Conservation (phyloP, 2,113 vertebrate species). For the Alethe diademata region DNA sequence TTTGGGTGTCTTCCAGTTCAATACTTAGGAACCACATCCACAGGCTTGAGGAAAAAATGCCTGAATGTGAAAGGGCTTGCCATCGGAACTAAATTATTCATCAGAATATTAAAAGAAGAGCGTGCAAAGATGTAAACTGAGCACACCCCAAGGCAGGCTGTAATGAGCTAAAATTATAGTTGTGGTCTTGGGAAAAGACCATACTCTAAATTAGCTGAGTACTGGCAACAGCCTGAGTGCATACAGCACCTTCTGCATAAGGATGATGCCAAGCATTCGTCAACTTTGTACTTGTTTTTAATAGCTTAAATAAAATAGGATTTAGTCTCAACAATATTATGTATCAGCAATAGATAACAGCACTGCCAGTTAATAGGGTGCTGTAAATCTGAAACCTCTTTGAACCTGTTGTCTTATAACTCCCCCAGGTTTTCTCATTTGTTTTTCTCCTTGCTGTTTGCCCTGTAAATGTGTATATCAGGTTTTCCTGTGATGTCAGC, state of each 20-base stretch:
- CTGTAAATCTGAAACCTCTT: background rate
- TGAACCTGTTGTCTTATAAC: background rate
- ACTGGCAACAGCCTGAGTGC: background rate
- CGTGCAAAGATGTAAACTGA: background rate
- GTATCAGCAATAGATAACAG: background rate
- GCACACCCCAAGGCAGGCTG: background rate
- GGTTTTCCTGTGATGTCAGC: background rate
- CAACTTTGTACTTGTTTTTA: background rate
- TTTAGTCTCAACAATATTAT: background rate
- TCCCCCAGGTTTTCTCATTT: background rate
- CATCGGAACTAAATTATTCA: conserved; percentile 60
- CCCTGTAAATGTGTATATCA: background rate
- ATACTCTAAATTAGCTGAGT: conserved; percentile 24
- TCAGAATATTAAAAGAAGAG: conserved; percentile 16
- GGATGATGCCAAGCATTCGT: background rate
- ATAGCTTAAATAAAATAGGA: conserved; percentile 10
- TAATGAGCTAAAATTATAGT: conserved; percentile 40
- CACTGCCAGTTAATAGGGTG: background rate
- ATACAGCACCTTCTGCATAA: background rate
- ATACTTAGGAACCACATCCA: background rate
- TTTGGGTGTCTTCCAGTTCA: background rate
- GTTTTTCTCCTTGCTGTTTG: background rate
- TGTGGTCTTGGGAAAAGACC: conserved; percentile 43
- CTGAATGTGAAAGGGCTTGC: conserved; percentile 4
- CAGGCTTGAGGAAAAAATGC: conserved; percentile 15